A percentile compares a stretch with the other conserved stretches of the same genome.
phyloP scores from a whole-genome alignment of 1,140 invertebrate species.

The Papilio polyxenes region DNA sequence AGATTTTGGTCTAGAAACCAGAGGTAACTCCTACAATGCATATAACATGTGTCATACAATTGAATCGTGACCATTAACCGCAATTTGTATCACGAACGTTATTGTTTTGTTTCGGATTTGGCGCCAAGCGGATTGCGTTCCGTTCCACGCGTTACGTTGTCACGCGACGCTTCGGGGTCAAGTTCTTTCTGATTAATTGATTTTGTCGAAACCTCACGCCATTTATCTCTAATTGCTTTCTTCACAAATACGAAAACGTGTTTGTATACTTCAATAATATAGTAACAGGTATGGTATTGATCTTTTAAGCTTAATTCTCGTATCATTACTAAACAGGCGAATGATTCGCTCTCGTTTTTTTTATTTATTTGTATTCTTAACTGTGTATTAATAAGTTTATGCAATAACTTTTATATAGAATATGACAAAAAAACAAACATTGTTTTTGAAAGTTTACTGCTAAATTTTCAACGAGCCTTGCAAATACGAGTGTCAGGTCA shows the following conservation, averaged over 20 bases:
- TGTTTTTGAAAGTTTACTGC: neutral
- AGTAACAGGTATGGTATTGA: neutral
- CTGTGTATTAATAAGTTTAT: neutral
- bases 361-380: neutral
- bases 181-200: conserved; percentile 42
- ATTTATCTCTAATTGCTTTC: conserved; percentile 36
- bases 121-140: conserved; percentile 29
- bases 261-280: neutral
- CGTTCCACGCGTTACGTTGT: conserved; percentile 36
- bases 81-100: conserved; percentile 6
- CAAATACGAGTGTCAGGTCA: conserved; percentile 9
- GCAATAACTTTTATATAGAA: neutral
- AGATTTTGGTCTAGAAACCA: neutral
- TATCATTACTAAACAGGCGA: neutral
- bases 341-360: neutral
- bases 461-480: conserved; percentile 5
- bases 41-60: neutral
- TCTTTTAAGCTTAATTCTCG: no score
- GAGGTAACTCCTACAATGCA: neutral
- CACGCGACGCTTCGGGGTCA: conserved; percentile 40
- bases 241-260: conserved; percentile 23
- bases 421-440: neutral
- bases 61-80: conserved; percentile 4
- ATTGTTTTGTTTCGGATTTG: conserved; percentile 31
- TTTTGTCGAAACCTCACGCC: conserved; percentile 34